A percentile compares a stretch with the other conserved stretches of the same genome.
These are phyloP conservation scores for Drosophila imparisetae DNA, from an alignment of 2,888 invertebrate genomes.

Conservation along the genomic window DNA sequence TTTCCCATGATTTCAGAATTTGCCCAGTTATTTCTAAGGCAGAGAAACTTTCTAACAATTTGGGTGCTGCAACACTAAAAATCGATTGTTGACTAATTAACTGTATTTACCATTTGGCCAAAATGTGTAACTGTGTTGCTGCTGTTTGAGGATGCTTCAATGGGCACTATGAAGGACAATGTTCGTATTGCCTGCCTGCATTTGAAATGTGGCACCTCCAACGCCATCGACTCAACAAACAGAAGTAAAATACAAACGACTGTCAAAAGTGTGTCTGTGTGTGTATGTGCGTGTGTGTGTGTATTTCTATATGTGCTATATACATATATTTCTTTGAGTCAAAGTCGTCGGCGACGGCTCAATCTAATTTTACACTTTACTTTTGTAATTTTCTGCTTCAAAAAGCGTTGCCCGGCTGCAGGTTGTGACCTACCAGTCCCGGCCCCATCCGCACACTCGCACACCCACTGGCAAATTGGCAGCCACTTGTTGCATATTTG, in stretches of 20 bases:
- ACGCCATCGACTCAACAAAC: constrained; percentile 42
- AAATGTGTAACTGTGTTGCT: constrained; percentile 12
- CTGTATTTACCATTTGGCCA: constrained; percentile 4
- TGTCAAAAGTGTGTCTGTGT: constrained; percentile 13
- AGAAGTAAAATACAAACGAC: constrained; percentile 57
- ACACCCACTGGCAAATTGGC: constrained; percentile 47
- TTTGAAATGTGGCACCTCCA: background rate
- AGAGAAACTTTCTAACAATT: background rate
- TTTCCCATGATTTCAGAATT: too few relatives aligned
- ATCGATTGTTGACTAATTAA: constrained; percentile 17
- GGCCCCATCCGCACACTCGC: background rate
- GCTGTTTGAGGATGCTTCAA: constrained; percentile 12
- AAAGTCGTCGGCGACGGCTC: constrained; percentile 25
- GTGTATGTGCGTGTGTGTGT: background rate
- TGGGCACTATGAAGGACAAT: constrained; percentile 22
- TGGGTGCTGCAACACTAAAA: background rate
- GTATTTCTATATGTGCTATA: constrained; percentile 11
- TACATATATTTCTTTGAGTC: constrained; percentile 48
- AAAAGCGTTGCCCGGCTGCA: constrained; percentile 44
- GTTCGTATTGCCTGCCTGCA: constrained; percentile 6
- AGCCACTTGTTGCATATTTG: constrained; percentile 51
- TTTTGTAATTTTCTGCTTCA: constrained; percentile 67
- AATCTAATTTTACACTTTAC: constrained; percentile 66
- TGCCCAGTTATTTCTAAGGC: background rate
- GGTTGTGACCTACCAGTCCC: constrained; percentile 18